phyloP scores from a whole-genome alignment of 2,888 invertebrate species.

The Melikaiella ostensackeni region DNA sequence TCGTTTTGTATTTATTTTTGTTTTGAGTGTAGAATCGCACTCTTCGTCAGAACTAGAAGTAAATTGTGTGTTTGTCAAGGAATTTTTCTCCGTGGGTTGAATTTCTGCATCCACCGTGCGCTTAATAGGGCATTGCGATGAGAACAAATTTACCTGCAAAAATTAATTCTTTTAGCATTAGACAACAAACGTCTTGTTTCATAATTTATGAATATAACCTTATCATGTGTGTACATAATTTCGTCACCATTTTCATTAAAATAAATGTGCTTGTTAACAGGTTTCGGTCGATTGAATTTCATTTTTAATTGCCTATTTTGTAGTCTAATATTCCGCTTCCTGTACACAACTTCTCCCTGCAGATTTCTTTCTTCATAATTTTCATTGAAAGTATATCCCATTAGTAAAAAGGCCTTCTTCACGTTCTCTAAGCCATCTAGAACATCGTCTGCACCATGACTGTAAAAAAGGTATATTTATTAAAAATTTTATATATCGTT shows the following conservation, averaged over 20 bases:
- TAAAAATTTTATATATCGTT: too few species aligned
- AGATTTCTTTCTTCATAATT: slow-evolving; percentile 66
- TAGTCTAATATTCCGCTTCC: slow-evolving; percentile 81
- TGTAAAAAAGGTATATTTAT: slow-evolving; percentile 66
- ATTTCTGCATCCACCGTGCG: slow-evolving; percentile 56
- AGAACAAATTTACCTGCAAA: slow-evolving; percentile 66
- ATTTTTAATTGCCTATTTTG: slow-evolving; percentile 81
- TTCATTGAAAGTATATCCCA: slow-evolving; percentile 78
- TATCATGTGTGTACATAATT: slow-evolving; percentile 74
- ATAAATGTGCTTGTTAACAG: slow-evolving; percentile 80
- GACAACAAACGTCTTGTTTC: neutral
- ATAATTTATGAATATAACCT: slow-evolving; percentile 59
- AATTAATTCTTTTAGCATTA: neutral
- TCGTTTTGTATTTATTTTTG: slow-evolving; percentile 66
- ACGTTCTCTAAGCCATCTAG: slow-evolving; percentile 79
- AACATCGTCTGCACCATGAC: slow-evolving; percentile 80
- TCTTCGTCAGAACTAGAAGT: slow-evolving; percentile 74
- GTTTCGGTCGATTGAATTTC: slow-evolving; percentile 75
- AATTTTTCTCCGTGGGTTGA: slow-evolving; percentile 68
- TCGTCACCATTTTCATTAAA: slow-evolving; percentile 85
- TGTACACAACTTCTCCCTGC: slow-evolving; percentile 82
- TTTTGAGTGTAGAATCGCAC: slow-evolving; percentile 65
- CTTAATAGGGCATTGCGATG: slow-evolving; percentile 64
- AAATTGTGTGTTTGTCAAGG: slow-evolving; percentile 67
- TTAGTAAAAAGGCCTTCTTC: slow-evolving; percentile 82